Percentiles rank a stretch among this genome's conserved stretches.
Evolutionary conservation across 2,888 invertebrate species (phyloP).

Genomic region (Folsomia manolachei): DNA sequence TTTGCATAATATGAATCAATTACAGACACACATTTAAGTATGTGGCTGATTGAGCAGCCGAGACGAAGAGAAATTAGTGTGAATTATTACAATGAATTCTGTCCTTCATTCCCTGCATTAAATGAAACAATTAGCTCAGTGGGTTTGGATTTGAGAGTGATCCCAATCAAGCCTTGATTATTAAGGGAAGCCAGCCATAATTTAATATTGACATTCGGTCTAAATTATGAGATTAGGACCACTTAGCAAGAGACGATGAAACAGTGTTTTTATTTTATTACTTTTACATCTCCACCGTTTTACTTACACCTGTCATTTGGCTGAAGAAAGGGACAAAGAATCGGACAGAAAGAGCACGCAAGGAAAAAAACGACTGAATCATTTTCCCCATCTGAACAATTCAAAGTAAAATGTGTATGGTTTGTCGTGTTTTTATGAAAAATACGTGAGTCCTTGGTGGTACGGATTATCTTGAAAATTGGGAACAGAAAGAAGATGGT

Average conservation of each 20-base stretch:
- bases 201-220: no score
- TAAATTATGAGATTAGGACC: slow-evolving; percentile 2
- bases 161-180: no score
- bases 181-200: no score
- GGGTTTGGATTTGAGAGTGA: no score
- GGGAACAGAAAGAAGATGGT: slow-evolving; percentile 21
- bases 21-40: no score
- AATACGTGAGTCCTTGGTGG: not conserved
- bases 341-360: not conserved
- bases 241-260: no score
- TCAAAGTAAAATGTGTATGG: not conserved
- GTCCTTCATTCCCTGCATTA: not conserved
- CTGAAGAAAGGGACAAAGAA: not conserved
- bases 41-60: no score
- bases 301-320: not conserved
- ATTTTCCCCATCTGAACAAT: not conserved
- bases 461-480: slow-evolving; percentile 15
- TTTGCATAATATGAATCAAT: no score
- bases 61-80: no score
- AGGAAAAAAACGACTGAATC: not conserved
- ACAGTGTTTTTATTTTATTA: not conserved
- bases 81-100: not conserved
- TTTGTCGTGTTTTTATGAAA: not conserved
- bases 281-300: not conserved
- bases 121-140: not conserved